Evolutionary conservation across 2,888 invertebrate genomes (phyloP).

Genomic region (Xestia xanthographa): DNA sequence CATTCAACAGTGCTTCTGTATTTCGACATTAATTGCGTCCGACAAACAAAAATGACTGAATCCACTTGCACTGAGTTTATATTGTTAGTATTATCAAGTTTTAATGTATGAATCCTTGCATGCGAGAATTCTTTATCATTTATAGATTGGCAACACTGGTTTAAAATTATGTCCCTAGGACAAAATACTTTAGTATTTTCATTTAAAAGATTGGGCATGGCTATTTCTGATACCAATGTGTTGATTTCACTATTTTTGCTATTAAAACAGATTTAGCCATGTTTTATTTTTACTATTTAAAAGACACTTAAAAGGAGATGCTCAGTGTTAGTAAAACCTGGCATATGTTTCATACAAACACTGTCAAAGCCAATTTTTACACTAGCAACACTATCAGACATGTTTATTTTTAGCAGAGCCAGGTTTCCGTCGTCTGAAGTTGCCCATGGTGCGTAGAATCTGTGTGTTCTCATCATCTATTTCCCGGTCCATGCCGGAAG

Average conservation of each 20-base stretch:
- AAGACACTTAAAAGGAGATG: not conserved
- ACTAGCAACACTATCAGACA: slow-evolving; percentile 76
- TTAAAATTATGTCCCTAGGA: not conserved
- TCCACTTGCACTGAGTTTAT: not conserved
- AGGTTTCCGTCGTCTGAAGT: slow-evolving; percentile 90
- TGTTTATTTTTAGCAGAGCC: slow-evolving; percentile 83
- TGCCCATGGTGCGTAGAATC: slow-evolving; percentile 92
- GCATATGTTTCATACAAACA: not conserved
- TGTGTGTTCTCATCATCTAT: slow-evolving; percentile 93
- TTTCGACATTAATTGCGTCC: not conserved
- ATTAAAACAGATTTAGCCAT: not conserved
- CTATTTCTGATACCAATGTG: not conserved
- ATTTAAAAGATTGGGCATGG: not conserved
- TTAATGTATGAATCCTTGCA: not conserved
- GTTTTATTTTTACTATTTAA: not conserved
- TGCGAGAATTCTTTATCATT: not conserved
- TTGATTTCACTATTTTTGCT: not conserved
- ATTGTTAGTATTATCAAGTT: not conserved
- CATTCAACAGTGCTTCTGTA: not conserved
- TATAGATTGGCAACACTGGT: not conserved
- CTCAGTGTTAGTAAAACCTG: not conserved
- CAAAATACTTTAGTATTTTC: not conserved
- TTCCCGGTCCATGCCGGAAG: slow-evolving; percentile 87
- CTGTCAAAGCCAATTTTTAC: slow-evolving; percentile 1
- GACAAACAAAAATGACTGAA: not conserved